A percentile compares a stretch with the other conserved stretches of the same genome.
These are phyloP conservation scores for Scopus umbretta DNA, from an alignment of 2,113 vertebrate species.

Conservation along the genomic window DNA sequence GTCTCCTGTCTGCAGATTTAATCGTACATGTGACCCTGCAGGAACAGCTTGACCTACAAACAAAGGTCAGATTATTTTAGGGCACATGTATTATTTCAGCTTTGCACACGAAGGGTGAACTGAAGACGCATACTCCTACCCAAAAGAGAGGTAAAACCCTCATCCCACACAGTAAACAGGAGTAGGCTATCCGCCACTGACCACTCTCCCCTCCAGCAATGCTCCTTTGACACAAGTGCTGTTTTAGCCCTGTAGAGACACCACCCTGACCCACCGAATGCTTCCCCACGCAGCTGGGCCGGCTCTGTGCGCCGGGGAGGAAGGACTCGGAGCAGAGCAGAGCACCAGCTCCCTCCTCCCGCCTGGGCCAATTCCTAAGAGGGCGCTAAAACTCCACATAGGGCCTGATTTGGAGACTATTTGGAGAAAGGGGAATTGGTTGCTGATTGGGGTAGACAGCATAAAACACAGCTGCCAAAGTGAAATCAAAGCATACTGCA, in stretches of 20 bases:
- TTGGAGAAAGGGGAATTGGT: background rate
- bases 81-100: background rate
- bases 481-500: background rate
- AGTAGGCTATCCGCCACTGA: rapidly evolving
- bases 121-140: background rate
- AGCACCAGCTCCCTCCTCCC: background rate
- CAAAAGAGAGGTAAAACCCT: background rate
- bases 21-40: slow-evolving; percentile 83
- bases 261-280: background rate
- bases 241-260: background rate
- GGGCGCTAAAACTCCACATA: background rate
- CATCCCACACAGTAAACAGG: rapidly evolving
- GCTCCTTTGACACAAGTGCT: background rate
- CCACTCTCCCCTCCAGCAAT: background rate
- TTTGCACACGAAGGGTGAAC: rapidly evolving
- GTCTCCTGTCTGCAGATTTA: slow-evolving; percentile 91
- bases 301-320: background rate
- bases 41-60: slow-evolving; percentile 86
- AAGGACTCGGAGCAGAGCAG: background rate
- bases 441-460: background rate
- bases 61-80: background rate
- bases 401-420: background rate
- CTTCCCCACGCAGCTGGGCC: background rate
- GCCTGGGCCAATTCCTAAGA: background rate
- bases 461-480: background rate